phyloP scores from a whole-genome alignment of 2,113 vertebrate genomes.

The Urocynchramus pylzowi region DNA sequence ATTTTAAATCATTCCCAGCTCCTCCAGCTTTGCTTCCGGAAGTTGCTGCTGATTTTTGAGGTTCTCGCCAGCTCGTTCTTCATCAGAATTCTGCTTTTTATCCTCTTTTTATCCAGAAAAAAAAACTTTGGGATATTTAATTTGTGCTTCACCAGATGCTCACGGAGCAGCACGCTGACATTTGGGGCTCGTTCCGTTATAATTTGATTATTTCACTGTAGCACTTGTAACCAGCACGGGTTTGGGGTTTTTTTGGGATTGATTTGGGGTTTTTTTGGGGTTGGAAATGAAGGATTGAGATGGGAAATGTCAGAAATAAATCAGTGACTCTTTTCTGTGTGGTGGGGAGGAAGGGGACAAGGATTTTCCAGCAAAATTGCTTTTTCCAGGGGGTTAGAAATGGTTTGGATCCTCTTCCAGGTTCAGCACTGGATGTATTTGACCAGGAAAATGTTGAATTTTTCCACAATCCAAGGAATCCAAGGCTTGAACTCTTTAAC shows the following conservation, averaged over 20 bases:
- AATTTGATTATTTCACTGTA: not conserved
- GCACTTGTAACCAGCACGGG: not conserved
- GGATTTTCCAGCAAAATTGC: not conserved
- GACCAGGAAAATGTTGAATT: not conserved
- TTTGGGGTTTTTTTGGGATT: not conserved
- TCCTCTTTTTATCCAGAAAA: not conserved
- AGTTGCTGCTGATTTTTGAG: not conserved
- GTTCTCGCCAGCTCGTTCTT: not conserved
- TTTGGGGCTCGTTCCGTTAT: not conserved
- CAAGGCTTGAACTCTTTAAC: not conserved
- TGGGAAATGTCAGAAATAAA: not conserved
- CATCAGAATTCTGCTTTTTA: not conserved
- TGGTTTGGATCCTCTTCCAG: not conserved
- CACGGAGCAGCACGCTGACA: not conserved
- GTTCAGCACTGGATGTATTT: not conserved
- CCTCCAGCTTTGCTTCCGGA: not conserved
- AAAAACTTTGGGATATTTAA: not conserved
- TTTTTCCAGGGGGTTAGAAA: not conserved
- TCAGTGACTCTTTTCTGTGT: not conserved
- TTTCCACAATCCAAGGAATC: not conserved
- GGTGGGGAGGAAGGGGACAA: not conserved
- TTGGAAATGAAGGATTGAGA: slow-evolving; percentile 14
- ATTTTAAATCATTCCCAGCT: not conserved
- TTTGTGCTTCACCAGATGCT: not conserved
- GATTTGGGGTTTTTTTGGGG: not conserved